A percentile compares a stretch with the other conserved stretches of the same genome.
Evolutionary conservation across 2,797 vertebrate genomes (phyloP).

Genomic region (Dicrostonyx torquatus): DNA sequence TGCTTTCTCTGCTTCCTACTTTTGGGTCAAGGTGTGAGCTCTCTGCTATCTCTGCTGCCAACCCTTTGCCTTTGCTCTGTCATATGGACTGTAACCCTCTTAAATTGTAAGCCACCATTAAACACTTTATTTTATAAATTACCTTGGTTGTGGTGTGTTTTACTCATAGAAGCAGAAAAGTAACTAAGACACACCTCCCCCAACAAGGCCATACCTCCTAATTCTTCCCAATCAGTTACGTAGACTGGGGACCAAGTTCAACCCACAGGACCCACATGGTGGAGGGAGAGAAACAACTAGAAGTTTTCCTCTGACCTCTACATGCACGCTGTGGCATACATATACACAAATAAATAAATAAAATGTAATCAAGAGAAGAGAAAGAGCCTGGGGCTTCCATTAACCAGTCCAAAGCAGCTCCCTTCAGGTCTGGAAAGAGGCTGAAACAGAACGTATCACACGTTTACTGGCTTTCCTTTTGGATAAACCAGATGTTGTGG

Average conservation of each 20-base stretch:
- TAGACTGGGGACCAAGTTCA: background rate
- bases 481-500: background rate
- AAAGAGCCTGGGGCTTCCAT: background rate
- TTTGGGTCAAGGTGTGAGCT: background rate
- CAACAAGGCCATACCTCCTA: background rate
- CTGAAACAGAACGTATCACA: background rate
- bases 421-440: background rate
- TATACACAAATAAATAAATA: background rate
- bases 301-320: background rate
- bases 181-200: background rate
- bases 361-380: background rate
- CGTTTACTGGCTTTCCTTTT: background rate
- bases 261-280: background rate
- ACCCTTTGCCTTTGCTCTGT: background rate
- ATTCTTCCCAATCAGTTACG: background rate
- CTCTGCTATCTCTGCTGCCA: background rate
- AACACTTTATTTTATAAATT: background rate
- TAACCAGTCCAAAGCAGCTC: background rate
- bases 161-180: background rate
- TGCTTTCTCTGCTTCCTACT: background rate
- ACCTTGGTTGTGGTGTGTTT: background rate
- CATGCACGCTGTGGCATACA: no score
- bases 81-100: background rate
- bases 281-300: background rate
- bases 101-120: background rate